Evolutionary conservation across 2,888 invertebrate genomes (phyloP).

Genomic region (Tetragonisca angustula): DNA sequence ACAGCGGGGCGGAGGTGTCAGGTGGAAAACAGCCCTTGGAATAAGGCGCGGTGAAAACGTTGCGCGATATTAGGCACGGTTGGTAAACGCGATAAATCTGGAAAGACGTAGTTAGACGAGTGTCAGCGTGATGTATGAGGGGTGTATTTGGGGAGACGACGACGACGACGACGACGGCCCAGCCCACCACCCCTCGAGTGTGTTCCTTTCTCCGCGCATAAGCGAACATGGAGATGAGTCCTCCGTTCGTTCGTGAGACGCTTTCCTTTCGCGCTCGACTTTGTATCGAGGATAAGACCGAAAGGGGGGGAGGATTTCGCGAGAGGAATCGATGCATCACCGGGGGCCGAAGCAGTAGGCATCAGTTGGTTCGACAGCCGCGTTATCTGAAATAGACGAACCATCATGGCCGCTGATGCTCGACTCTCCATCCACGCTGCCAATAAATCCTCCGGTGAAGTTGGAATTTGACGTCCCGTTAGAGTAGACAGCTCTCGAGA

Average conservation of each 20-base stretch:
- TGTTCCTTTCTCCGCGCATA: conserved; percentile 60
- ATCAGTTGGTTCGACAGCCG: conserved; percentile 64
- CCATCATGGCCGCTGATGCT: conserved; percentile 62
- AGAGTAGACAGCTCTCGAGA: not conserved
- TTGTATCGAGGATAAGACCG: conserved; percentile 60
- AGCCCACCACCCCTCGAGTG: conserved; percentile 44
- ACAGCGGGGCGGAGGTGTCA: conserved; percentile 41
- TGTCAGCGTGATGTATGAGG: conserved; percentile 80
- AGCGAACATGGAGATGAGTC: conserved; percentile 30
- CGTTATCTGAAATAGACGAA: conserved; percentile 74
- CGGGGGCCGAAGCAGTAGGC: conserved; percentile 60
- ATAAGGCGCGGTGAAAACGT: conserved; percentile 66
- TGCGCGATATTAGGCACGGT: conserved; percentile 75
- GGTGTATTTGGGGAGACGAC: conserved; percentile 55
- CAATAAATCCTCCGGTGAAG: not conserved
- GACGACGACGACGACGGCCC: conserved; percentile 1
- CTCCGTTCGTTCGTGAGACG: conserved; percentile 23
- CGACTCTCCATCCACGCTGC: conserved; percentile 13
- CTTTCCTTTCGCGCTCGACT: conserved; percentile 40
- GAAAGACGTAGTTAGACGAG: conserved; percentile 78
- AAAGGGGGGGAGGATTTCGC: conserved; percentile 65
- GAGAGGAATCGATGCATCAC: conserved; percentile 72
- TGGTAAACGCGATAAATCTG: conserved; percentile 81
- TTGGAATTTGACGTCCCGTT: not conserved
- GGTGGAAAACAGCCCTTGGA: conserved; percentile 56